Conservation (phyloP, 2,888 invertebrate genomes). For the Amphipyra tragopoginis region DNA sequence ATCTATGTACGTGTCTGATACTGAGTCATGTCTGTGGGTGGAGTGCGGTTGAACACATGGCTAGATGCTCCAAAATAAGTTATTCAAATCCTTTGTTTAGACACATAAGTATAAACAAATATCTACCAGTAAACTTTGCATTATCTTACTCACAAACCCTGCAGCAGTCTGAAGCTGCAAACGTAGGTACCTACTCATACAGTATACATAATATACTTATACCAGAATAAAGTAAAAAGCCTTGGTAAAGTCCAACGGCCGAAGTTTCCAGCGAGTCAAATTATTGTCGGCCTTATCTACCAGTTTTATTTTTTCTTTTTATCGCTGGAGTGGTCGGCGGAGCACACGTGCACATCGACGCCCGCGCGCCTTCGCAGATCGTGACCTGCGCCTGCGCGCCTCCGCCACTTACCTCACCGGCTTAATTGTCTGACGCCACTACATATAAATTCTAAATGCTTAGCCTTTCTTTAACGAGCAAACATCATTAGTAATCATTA, state of each 20-base stretch:
- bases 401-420: conserved; percentile 47
- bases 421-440: conserved; percentile 45
- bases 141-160: background rate
- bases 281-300: conserved; percentile 55
- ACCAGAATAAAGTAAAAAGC: conserved; percentile 31
- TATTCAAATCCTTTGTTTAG: conserved; percentile 11
- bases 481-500: background rate
- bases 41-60: conserved; percentile 12
- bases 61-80: background rate
- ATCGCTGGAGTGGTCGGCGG: conserved; percentile 41
- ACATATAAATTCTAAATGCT: conserved; percentile 1
- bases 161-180: background rate
- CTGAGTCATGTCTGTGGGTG: conserved; percentile 30
- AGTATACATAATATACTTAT: background rate
- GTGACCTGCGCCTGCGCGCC: conserved; percentile 64
- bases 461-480: background rate
- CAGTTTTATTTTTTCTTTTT: conserved; percentile 58
- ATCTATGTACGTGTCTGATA: conserved; percentile 10
- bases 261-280: conserved; percentile 51
- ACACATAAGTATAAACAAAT: background rate
- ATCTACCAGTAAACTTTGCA: background rate
- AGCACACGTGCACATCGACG: conserved; percentile 65
- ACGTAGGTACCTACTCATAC: background rate
- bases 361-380: conserved; percentile 60
- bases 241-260: conserved; percentile 29